Evolutionary conservation across 2,797 vertebrate genomes (phyloP).

Genomic region (Buceros bicornis): DNA sequence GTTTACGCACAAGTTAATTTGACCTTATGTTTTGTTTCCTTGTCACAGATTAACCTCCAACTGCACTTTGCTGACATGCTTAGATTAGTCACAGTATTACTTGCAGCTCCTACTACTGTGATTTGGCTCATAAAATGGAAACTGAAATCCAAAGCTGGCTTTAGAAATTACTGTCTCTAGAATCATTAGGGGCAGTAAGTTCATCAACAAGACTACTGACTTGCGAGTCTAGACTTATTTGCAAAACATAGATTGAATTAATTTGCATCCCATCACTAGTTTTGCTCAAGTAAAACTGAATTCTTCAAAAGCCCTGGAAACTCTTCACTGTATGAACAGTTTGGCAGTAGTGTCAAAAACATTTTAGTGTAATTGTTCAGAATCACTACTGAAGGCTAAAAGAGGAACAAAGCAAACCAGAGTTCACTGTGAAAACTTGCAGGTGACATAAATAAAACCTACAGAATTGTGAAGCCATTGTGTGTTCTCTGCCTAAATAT

Average conservation of each 20-base stretch:
- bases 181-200: neutral
- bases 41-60: neutral
- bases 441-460: neutral
- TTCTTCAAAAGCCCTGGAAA: neutral
- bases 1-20: neutral
- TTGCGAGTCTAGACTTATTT: neutral
- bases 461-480: neutral
- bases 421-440: neutral
- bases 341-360: neutral
- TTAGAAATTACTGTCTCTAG: neutral
- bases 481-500: neutral
- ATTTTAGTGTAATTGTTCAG: neutral
- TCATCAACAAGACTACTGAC: neutral
- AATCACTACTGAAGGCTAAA: neutral
- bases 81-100: neutral
- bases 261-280: neutral
- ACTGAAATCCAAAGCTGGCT: neutral
- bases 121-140: neutral
- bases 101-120: neutral
- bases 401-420: neutral
- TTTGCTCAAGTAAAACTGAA: neutral
- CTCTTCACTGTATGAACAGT: neutral
- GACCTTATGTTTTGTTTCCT: neutral
- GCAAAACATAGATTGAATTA: neutral
- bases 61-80: neutral